Evolutionary conservation across 2,113 vertebrate genomes (phyloP), one percentile per base, ranked within the genome.

Genomic region (Upupa epops): DNA sequence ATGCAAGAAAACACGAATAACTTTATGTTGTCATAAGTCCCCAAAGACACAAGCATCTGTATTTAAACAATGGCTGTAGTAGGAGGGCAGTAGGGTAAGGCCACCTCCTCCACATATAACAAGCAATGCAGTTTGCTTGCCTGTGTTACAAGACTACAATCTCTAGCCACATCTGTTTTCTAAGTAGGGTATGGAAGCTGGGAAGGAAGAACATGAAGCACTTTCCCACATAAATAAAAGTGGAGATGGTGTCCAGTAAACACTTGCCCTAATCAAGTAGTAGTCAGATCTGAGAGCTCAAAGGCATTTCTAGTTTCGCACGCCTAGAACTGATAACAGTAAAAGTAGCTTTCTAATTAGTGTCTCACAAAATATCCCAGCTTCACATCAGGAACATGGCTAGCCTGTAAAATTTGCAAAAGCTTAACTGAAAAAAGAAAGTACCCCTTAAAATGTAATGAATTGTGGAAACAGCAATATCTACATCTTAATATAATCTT

Each of bases 121-220:
- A 66, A 37, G 20, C 7, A 49, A 15, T 26, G n/a, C 63, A 20
- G 12, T 1, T 21, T 11, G 11, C 12, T 88, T 49, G 28, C 36
- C 16, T 55, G 15, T 17, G 6, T 25, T 63, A 69, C 34, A 52
- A 64, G 89, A 19, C 6, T 8, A 37, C 21, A 76, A 24, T 14
- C 19, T 48, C 16, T 32, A 72, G 29, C 5, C 40, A 13, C 0
- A 0, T 19, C 28, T 45, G 8, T 13, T 34, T 13, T 34, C 24
- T 17, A 22, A 17, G 32, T 1, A 74, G n/a, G 4, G 3, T 14
- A 13, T 17, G 13, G 71, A 63, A 82, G 8, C 24, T 48, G n/a
- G 4, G 34, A 56, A 78, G 25, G 29, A 89, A 80, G 6, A 9
- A 22, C 8, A 32, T 3, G 6, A 78, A 20, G 10, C 9, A 42